Percentiles rank a stretch among this genome's conserved stretches.
These are phyloP conservation scores for Dicyrtomina minuta DNA, from an alignment of 2,888 invertebrate genomes.

Conservation along the genomic window DNA sequence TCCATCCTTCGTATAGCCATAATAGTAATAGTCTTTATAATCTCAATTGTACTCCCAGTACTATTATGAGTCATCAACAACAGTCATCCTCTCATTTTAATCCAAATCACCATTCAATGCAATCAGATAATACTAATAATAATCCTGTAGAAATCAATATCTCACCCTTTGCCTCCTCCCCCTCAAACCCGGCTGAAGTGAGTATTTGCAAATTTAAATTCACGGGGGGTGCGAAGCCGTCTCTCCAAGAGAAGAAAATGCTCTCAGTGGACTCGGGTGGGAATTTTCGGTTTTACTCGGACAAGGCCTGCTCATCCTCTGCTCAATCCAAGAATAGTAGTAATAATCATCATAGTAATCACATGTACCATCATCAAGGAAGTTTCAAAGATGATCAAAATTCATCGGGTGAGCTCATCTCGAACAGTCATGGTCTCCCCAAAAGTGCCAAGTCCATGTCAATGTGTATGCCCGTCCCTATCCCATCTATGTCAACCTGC, in stretches of 20 bases:
- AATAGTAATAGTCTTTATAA: background rate
- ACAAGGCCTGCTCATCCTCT: slow-evolving; percentile 36
- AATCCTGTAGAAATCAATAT: slow-evolving; percentile 9
- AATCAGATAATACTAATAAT: background rate
- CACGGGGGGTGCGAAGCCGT: slow-evolving; percentile 85
- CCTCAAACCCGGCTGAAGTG: slow-evolving; percentile 64
- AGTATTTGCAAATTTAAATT: slow-evolving; percentile 93
- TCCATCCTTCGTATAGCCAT: background rate
- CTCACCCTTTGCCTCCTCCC: slow-evolving; percentile 22
- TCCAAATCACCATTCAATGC: background rate
- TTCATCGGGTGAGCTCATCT: background rate
- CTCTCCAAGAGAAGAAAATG: slow-evolving; percentile 87
- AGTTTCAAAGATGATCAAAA: slow-evolving; percentile 8
- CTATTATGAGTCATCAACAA: background rate
- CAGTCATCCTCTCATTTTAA: background rate
- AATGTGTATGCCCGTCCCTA: slow-evolving; percentile 48
- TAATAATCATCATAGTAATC: background rate
- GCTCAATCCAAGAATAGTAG: slow-evolving; percentile 5
- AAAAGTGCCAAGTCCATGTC: slow-evolving; percentile 52
- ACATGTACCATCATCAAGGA: background rate
- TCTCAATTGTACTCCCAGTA: background rate
- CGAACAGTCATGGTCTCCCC: slow-evolving; percentile 32
- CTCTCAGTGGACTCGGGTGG: slow-evolving; percentile 86
- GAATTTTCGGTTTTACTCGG: slow-evolving; percentile 74
- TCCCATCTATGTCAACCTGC: slow-evolving; percentile 27